Percentiles rank a stretch among this genome's conserved stretches.
phyloP scores from a whole-genome alignment of 2,797 vertebrate genomes.

The Coluber constrictor region DNA sequence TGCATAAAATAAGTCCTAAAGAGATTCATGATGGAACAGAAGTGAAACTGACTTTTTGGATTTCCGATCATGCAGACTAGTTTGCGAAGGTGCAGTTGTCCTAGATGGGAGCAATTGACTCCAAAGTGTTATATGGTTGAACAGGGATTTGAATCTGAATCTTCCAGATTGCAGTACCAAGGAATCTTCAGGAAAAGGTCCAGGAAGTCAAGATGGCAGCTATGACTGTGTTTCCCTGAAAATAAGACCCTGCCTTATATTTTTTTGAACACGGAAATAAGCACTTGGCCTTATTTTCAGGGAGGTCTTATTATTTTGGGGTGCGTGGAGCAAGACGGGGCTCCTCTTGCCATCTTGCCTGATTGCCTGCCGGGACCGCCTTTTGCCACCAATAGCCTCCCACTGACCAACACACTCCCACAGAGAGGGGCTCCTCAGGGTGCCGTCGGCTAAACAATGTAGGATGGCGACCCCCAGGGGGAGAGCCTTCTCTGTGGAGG shows the following conservation, averaged over 20 bases:
- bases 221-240: neutral
- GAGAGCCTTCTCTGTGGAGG: too few relatives aligned
- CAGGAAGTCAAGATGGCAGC: neutral
- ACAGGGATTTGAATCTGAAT: neutral
- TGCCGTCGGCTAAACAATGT: too few relatives aligned
- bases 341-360: too few relatives aligned
- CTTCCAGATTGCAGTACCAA: neutral
- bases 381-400: too few relatives aligned
- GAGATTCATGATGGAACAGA: neutral
- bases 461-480: too few relatives aligned
- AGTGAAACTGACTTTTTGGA: neutral
- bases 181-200: neutral
- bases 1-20: neutral
- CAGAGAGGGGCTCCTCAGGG: too few relatives aligned
- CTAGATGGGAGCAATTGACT: neutral
- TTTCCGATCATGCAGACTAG: neutral
- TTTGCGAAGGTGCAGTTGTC: neutral
- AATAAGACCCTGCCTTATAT: too few relatives aligned
- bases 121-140: neutral
- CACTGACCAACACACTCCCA: too few relatives aligned
- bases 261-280: too few relatives aligned
- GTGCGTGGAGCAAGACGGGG: rapidly evolving
- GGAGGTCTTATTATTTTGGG: too few relatives aligned
- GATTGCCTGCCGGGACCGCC: too few relatives aligned
- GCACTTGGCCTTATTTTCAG: too few relatives aligned